Base-by-base conservation (phyloP, 2,113 vertebrate genomes). In the Syrrhaptes paradoxus region DNA sequence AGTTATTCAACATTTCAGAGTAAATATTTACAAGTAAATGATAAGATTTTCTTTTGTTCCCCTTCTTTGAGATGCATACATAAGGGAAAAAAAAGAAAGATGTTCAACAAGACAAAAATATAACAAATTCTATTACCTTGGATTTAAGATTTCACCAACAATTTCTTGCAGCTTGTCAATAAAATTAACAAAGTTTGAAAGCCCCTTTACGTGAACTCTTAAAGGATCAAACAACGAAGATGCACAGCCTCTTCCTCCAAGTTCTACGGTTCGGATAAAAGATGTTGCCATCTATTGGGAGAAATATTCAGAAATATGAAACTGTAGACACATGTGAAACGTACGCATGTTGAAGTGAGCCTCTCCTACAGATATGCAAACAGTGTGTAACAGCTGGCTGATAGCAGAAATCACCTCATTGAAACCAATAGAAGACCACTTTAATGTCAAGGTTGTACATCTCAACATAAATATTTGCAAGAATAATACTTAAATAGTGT, bases 131-230 rank as follows among this genome's bases (percentile, higher is more conserved):
- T 38, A 72, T 96, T 99, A 99, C 99, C 99, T 99, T 96, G 99
- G 98, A 97, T 98, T 97, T n/a, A 97, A 88, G 79, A 94, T 95
- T 96, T 99, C 99, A 93, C 99, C 99, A 80, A 99, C 87, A 68
- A 99, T 98, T 96, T 99, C 99, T 80, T 99, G 98, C 91, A 99
- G 96, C 92, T 98, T 98, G 97, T 99, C 99, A 38, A 98, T 95
- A 95, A 99, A 99, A 95, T 98, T 97, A 95, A 99, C 98, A 38
- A 99, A 99, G 78, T 97, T 97, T 21, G 98, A 98, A 87, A 99
- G 97, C 34, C 99, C 99, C 94, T 99, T 99, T 25, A 98, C 32
- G 57, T 99, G 98, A 48, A 92, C 97, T 97, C 98, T 98, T 87
- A 99, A 97, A 59, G 99, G 99, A 97, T 99, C 98, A 32, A 98